phyloP scores from a whole-genome alignment of 2,113 vertebrate genomes.

The Nipponia nippon region DNA sequence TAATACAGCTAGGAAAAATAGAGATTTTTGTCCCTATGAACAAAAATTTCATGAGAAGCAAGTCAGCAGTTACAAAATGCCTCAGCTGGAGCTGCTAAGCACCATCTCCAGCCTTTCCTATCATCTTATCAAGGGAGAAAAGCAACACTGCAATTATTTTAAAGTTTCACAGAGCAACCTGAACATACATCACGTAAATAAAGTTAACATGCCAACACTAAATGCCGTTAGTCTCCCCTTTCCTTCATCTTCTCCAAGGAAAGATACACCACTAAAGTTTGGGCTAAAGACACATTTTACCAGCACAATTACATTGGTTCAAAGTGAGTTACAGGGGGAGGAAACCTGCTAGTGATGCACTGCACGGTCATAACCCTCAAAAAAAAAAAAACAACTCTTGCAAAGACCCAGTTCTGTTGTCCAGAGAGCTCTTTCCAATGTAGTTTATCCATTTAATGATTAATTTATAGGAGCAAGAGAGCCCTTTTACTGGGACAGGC shows the following conservation, averaged over 20 bases:
- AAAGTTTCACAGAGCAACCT: neutral
- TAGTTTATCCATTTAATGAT: neutral
- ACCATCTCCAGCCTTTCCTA: neutral
- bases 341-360: neutral
- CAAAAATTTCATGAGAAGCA: accelerated
- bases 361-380: neutral
- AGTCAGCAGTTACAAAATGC: neutral
- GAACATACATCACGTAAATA: neutral
- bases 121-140: neutral
- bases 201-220: neutral
- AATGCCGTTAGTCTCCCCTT: neutral
- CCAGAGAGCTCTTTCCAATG: neutral
- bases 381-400: neutral
- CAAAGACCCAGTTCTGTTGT: neutral
- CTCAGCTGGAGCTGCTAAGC: neutral
- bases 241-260: neutral
- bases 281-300: neutral
- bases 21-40: neutral
- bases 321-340: neutral
- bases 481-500: neutral
- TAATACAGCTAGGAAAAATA: neutral
- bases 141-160: neutral
- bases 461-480: neutral
- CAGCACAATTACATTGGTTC: neutral
- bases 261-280: neutral